Percentiles rank a stretch among this genome's conserved stretches.
phyloP scores from a whole-genome alignment of 2,888 invertebrate genomes.

The Tenthredo livida region DNA sequence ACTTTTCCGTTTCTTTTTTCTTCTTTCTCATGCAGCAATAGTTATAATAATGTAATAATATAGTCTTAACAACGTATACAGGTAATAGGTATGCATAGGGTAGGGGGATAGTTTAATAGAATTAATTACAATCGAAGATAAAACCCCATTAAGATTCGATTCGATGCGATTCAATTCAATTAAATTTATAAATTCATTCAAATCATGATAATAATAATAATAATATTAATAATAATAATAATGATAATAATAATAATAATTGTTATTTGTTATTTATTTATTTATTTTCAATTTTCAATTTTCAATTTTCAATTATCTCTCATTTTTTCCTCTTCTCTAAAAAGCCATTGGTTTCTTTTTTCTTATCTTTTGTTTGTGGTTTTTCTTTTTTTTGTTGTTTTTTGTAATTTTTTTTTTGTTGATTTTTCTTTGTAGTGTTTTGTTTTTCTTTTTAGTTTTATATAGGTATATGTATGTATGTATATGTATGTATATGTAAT shows the following conservation, averaged over 20 bases:
- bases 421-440: not conserved
- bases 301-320: constrained; percentile 6
- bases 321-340: constrained; percentile 4
- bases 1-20: not conserved
- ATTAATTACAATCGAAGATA: constrained; percentile 16
- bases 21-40: constrained; percentile 28
- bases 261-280: constrained; percentile 25
- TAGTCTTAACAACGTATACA: no score
- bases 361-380: not conserved
- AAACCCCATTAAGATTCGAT: not conserved
- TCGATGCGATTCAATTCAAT: not conserved
- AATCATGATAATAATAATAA: not conserved
- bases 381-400: not conserved
- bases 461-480: not conserved
- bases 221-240: not conserved
- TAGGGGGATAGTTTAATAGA: not conserved
- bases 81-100: not conserved
- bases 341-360: not conserved
- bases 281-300: constrained; percentile 6
- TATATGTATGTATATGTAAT: not conserved
- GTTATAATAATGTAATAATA: constrained; percentile 29
- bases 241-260: not conserved
- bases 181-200: not conserved
- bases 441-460: not conserved
- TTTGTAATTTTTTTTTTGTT: not conserved